A percentile compares a stretch with the other conserved stretches of the same genome.
Evolutionary conservation across 2,888 invertebrate genomes (phyloP).

Genomic region (Brachyptera putata): DNA sequence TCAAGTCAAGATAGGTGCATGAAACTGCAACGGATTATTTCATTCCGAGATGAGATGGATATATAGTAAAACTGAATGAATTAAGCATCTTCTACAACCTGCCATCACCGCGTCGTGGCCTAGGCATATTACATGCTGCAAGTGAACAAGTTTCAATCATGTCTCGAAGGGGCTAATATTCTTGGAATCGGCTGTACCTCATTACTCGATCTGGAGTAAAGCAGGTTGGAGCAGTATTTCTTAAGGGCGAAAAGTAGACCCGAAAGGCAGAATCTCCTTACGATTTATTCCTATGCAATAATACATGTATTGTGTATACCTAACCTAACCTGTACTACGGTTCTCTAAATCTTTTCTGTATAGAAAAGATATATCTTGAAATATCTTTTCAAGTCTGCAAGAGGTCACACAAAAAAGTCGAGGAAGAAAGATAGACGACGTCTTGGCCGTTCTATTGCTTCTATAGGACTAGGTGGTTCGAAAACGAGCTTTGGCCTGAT

Average conservation of each 20-base stretch:
- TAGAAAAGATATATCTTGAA: conserved; percentile 28
- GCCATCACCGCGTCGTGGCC: too few species aligned
- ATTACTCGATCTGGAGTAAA: not conserved
- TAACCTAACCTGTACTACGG: conserved; percentile 4
- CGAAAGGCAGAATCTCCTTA: not conserved
- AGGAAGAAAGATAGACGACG: not conserved
- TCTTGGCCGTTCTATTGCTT: not conserved
- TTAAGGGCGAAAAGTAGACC: not conserved
- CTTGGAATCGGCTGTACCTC: not conserved
- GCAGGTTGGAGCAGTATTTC: not conserved
- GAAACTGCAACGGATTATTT: not conserved
- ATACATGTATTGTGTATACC: not conserved
- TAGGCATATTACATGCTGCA: too few species aligned
- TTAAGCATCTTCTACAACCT: too few species aligned
- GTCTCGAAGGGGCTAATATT: not conserved
- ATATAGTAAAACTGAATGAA: too few species aligned
- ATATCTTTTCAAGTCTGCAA: conserved; percentile 27
- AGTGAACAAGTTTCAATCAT: too few species aligned
- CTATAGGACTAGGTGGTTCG: not conserved
- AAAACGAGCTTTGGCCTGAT: not conserved
- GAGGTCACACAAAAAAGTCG: conserved; percentile 20
- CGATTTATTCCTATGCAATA: not conserved
- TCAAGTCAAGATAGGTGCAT: not conserved
- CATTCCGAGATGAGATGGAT: not conserved
- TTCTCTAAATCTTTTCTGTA: conserved; percentile 10